Evolutionary conservation across 2,888 invertebrate genomes (phyloP).

Genomic region (Noctua pronuba): DNA sequence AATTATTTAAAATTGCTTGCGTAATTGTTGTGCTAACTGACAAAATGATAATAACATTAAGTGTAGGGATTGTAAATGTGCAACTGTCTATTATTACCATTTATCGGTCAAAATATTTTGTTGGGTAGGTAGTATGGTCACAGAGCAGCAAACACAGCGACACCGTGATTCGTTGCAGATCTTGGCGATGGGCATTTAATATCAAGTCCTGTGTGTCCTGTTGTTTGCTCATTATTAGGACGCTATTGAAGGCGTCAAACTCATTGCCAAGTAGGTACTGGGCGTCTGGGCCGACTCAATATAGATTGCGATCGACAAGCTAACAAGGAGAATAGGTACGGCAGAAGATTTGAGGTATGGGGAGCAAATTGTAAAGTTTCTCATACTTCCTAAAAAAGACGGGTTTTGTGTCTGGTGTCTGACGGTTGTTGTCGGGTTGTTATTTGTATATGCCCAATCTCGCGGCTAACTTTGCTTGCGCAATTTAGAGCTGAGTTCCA

Average conservation of each 20-base stretch:
- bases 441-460: no score
- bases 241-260: background rate
- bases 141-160: no score
- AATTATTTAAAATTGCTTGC: background rate
- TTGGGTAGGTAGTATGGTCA: background rate
- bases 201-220: background rate
- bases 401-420: background rate
- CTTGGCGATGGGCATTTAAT: background rate
- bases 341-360: background rate
- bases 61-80: no score
- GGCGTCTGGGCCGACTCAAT: background rate
- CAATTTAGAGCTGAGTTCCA: background rate
- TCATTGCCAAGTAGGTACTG: background rate
- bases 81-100: no score
- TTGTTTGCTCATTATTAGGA: background rate
- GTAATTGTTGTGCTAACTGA: constrained; percentile 1
- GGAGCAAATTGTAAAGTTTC: background rate
- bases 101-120: background rate
- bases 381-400: background rate
- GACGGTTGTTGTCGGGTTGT: no score
- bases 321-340: background rate
- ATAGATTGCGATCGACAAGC: background rate
- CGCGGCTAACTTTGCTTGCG: background rate
- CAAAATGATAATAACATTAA: background rate
- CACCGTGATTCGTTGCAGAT: background rate